phyloP scores from a whole-genome alignment of 2,113 vertebrate species.

The Colossoma macropomum region DNA sequence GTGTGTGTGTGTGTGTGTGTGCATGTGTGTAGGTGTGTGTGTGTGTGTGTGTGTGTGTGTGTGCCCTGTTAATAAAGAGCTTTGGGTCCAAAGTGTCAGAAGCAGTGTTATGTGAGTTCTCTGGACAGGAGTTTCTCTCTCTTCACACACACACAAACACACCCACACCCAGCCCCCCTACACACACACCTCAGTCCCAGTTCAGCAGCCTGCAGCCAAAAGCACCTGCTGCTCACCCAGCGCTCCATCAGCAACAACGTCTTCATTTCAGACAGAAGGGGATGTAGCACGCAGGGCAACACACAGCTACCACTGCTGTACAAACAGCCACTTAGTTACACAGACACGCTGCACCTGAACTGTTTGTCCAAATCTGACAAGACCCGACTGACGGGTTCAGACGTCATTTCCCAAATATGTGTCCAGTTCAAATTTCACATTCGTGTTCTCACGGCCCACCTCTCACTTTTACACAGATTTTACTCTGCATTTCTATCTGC shows the following conservation, averaged over 20 bases:
- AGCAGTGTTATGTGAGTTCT: neutral
- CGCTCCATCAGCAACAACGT: slow-evolving; percentile 39
- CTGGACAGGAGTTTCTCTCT: neutral
- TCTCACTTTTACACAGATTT: no score
- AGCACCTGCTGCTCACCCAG: slow-evolving; percentile 44
- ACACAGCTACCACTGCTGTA: neutral
- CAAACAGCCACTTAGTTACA: slow-evolving; percentile 30
- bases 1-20: slow-evolving; percentile 34
- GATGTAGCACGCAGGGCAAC: slow-evolving; percentile 14
- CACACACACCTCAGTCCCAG: slow-evolving; percentile 14
- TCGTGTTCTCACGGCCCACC: no score
- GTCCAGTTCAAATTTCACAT: no score
- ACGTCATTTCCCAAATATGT: no score
- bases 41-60: slow-evolving; percentile 5
- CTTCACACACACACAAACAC: neutral
- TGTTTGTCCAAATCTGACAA: no score
- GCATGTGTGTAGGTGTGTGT: neutral
- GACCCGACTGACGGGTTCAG: no score
- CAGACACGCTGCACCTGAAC: slow-evolving; percentile 34
- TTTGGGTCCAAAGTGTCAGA: neutral
- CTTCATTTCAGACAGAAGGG: slow-evolving; percentile 35
- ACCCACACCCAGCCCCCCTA: no score
- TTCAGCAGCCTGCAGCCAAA: slow-evolving; percentile 18
- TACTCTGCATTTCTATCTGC: no score
- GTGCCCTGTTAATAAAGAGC: slow-evolving; percentile 25